Base-by-base conservation (phyloP, 2,113 vertebrate genomes). In the Cinclus mexicanus region DNA sequence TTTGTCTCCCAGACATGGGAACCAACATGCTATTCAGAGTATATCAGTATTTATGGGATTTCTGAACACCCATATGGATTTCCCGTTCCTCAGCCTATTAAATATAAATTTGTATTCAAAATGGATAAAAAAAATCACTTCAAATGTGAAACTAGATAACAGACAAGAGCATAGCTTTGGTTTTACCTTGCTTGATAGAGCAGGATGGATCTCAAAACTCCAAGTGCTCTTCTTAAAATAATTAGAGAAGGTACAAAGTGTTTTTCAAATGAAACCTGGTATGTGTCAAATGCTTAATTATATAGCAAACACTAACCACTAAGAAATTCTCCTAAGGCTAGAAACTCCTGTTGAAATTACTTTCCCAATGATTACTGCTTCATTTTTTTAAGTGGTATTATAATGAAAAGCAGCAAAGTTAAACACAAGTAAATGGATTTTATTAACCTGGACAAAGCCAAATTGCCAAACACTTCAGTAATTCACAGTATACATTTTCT, bases 1-100 rank as follows among this genome's bases (percentile, higher is more conserved):
- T 96, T 97, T 97, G 90, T 97, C 87, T 97, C 90, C 82, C 87
- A 92, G 92, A 95, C 57, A 93, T 42, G 67, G 80, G 76, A 91
- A 89, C 33, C 95, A 61, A 79, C n/a, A 78, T 24, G 4, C 60
- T 71, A 35, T 87, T 94, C 83, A 84, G 83, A 81, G 65, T 37
- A 82, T 61, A 72, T 89, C 72, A 91, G 80, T 69, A 87, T 60
- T 90, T 94, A 90, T 0, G 83, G 68, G 25, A 78, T 31, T 87
- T 90, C 64, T 81, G 80, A 92, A 96, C 68, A 75, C 14, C 49
- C 47, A 18, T 22, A 90, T 46, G 72, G 57, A 95, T 90, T 94
- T 93, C 59, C 72, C 4, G 3, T 87, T 94, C 61, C 44, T 89
- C 72, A 69, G 72, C 21, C 69, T 90, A 64, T 87, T 94, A 91